Conservation (phyloP, 2,797 vertebrate species). For the Hemitrygon akajei region DNA sequence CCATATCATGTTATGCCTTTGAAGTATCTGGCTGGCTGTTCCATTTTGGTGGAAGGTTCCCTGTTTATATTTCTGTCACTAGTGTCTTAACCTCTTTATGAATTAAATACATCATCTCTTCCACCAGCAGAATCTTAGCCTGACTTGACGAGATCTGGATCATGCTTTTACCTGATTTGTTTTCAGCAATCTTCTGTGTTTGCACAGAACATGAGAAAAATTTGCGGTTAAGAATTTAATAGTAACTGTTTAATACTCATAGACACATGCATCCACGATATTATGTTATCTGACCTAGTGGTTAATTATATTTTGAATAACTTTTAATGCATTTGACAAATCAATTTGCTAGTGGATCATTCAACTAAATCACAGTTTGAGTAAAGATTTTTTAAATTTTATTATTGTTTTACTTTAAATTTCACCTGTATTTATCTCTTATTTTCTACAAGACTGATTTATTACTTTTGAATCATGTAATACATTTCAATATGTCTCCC, state of each 20-base stretch:
- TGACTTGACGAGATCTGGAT: background rate
- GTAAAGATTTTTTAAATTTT: background rate
- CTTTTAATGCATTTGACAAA: background rate
- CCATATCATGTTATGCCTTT: background rate
- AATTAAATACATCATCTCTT: constrained; percentile 6
- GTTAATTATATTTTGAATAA: background rate
- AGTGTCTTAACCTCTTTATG: background rate
- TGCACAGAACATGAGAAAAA: background rate
- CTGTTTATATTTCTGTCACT: background rate
- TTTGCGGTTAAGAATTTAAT: background rate
- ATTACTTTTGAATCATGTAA: background rate
- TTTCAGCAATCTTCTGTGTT: background rate
- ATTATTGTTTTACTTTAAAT: background rate
- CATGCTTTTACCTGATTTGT: background rate
- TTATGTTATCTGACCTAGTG: background rate
- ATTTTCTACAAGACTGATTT: background rate
- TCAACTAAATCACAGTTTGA: background rate
- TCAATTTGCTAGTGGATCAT: background rate
- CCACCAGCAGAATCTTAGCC: background rate
- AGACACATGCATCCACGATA: background rate
- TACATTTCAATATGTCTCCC: background rate
- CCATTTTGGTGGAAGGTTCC: background rate
- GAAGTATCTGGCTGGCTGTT: background rate
- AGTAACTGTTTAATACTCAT: background rate
- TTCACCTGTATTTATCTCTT: background rate